Evolutionary conservation across 92 coral and sea anemone genomes (phyloP).

Genomic region (Anthopleura xanthogrammica): DNA sequence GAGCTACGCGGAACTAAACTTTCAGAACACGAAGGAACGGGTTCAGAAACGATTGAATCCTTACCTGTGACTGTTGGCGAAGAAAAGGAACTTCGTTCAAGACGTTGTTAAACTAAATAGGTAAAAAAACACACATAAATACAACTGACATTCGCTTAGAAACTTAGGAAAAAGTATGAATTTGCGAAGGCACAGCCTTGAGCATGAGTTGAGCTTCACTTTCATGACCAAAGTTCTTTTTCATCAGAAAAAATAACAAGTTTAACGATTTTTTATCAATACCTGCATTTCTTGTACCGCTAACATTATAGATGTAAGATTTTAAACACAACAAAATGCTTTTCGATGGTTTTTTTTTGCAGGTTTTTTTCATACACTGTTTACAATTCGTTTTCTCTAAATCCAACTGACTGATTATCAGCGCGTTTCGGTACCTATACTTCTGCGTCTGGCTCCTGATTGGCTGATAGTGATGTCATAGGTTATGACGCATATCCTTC

Average conservation of each 20-base stretch:
- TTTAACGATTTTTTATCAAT: background rate
- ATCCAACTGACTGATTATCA: background rate
- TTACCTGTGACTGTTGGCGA: too few relatives aligned
- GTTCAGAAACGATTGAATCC: too few relatives aligned
- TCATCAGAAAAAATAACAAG: background rate
- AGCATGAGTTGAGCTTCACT: background rate
- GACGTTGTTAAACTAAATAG: background rate
- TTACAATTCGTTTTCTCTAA: background rate
- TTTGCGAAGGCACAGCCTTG: background rate
- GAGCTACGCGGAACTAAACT: too few relatives aligned
- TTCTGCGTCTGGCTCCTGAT: background rate
- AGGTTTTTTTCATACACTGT: background rate
- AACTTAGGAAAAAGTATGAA: background rate
- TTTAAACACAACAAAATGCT: background rate
- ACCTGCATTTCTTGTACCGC: background rate
- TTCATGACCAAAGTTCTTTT: background rate
- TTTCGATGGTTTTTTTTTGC: background rate
- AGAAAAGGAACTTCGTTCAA: background rate
- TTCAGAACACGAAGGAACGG: too few relatives aligned
- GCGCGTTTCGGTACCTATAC: background rate
- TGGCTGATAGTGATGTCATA: background rate
- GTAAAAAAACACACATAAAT: background rate
- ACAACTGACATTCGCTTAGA: background rate
- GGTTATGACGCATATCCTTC: conserved; percentile 1
- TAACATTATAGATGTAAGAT: background rate